These are phyloP conservation scores for Tapera naevia DNA, from an alignment of 2,797 vertebrate species.

Conservation along the genomic window DNA sequence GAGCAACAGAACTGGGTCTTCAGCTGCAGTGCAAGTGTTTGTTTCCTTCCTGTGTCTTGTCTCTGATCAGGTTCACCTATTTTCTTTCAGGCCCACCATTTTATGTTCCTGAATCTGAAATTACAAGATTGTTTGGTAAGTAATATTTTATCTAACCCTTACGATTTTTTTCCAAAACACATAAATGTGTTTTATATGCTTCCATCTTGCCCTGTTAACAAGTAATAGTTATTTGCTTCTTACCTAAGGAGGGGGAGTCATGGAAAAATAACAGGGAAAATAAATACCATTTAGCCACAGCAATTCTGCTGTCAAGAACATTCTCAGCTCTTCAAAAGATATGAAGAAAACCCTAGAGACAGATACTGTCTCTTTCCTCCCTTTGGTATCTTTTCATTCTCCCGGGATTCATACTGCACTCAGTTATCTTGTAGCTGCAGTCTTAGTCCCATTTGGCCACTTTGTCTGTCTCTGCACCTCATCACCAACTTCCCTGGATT, in stretches of 20 bases:
- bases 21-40: neutral
- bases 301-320: constrained; percentile 1
- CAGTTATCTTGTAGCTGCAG: neutral
- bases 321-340: neutral
- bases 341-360: neutral
- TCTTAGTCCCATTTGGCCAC: neutral
- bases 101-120: constrained; percentile 74
- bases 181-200: neutral
- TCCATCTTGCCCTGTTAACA: neutral
- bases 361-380: neutral
- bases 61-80: neutral
- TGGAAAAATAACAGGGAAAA: neutral
- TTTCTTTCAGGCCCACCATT: constrained; percentile 77
- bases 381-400: neutral
- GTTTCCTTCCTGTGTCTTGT: neutral
- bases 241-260: neutral
- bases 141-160: neutral
- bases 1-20: neutral
- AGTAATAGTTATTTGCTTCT: neutral
- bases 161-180: neutral
- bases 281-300: neutral
- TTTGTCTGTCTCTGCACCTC: neutral
- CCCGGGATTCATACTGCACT: neutral
- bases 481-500: neutral
- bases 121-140: constrained; percentile 78